phyloP scores from a whole-genome alignment of 2,113 vertebrate genomes.

The Onychostoma macrolepis region DNA sequence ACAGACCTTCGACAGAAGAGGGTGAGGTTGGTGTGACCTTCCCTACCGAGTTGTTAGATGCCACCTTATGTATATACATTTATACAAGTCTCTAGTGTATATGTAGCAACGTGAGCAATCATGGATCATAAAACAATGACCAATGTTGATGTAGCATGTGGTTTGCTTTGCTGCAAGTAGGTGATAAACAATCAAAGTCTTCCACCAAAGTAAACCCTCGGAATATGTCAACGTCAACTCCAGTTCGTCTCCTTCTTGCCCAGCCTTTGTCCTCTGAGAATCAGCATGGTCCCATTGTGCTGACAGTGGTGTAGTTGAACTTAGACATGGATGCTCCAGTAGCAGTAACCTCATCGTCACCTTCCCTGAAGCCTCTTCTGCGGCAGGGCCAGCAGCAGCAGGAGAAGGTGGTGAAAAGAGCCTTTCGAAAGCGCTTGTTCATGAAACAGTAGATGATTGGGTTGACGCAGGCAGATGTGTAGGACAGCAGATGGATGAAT shows the following conservation, averaged over 20 bases:
- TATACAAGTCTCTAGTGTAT: conserved; percentile 8
- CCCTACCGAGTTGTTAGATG: not conserved
- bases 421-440: conserved; percentile 94
- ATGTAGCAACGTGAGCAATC: conserved; percentile 2
- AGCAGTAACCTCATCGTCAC: conserved; percentile 78
- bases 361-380: conserved; percentile 64
- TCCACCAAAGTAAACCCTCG: not conserved
- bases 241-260: not conserved
- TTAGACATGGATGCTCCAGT: conserved; percentile 86
- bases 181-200: not conserved
- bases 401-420: conserved; percentile 81
- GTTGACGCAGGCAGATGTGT: conserved; percentile 90
- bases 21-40: not conserved
- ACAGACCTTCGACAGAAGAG: not conserved
- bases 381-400: conserved; percentile 74
- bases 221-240: not conserved
- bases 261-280: conserved; percentile 7
- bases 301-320: conserved; percentile 94
- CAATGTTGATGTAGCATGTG: conserved; percentile 21
- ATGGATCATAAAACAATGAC: not conserved
- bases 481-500: conserved; percentile 91
- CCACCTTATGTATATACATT: conserved; percentile 9
- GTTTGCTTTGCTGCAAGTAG: not conserved
- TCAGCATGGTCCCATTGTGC: conserved; percentile 86
- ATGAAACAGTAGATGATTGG: conserved; percentile 98